Base-by-base conservation (phyloP, 2,888 invertebrate species). In the Ditylenchus weischeri region DNA sequence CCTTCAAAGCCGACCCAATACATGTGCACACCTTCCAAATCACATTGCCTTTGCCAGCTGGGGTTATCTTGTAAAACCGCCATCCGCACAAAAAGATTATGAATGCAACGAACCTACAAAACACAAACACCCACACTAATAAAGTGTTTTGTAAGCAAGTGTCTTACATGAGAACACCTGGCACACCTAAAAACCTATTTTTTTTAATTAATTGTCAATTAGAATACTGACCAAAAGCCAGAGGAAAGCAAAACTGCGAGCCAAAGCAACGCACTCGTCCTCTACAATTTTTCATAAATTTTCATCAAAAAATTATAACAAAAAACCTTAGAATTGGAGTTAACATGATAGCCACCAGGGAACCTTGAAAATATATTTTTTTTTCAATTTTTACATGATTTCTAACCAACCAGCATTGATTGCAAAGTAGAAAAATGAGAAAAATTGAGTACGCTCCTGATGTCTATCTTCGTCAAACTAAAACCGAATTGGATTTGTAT, bases 401-500 rank as follows among this genome's bases (percentile, higher is more conserved):
- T 8, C 66, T n/a, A 82, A 69, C 1, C 76, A 76, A n/a, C 94
- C 94, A 18, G 85, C 81, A 84, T 94, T 95, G 82, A 96, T 94
- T 62, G 92, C 87, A 82, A 94, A 92, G 86, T 95, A 96, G 84
- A 94, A 96, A 6, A 93, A 86, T 0, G 93, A 93, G 74, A 96
- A 95, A 86, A 92, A 96, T 71, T 88, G 89, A 21, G 89, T 88
- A 65, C 93, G 85, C 79, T 91, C 89, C 75, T 86, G 86, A 75
- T 88, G 89, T 85, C 93, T 91, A 47, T 76, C 69, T 47, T 78
- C 76, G 29, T 72, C 69, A 72, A 81, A 81, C 75, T 79, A 63
- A 60, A 77, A 54, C n/a, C n/a, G n/a, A 54, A 54, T 4, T 50
- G 3, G 6, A 19, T 50, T 6, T 50, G 2, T 50, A 50, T 50